These are phyloP conservation scores for Anguilla megastoma DNA, from an alignment of 2,797 vertebrate genomes.

Conservation along the genomic window DNA sequence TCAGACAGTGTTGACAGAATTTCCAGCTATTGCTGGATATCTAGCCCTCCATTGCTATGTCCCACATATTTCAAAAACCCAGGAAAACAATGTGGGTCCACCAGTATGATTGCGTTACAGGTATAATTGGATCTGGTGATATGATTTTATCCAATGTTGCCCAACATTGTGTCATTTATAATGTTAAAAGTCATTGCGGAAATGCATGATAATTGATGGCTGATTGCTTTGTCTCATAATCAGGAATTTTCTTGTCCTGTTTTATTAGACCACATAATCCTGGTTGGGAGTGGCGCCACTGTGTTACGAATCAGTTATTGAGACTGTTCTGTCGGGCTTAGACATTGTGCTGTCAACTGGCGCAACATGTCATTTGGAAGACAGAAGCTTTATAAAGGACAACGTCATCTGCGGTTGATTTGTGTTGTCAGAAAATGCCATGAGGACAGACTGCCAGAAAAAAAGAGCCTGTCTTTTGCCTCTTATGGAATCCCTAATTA, in stretches of 20 bases:
- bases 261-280: not conserved
- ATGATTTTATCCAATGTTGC: not conserved
- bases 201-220: not conserved
- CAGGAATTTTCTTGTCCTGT: not conserved
- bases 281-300: too few relatives aligned
- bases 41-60: not conserved
- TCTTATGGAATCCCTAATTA: not conserved
- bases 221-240: not conserved
- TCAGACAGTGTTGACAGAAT: not conserved
- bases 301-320: not conserved
- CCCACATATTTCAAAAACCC: not conserved
- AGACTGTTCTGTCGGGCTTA: not conserved
- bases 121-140: not conserved
- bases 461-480: not conserved
- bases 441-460: not conserved
- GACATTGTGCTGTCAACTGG: not conserved
- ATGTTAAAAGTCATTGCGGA: not conserved
- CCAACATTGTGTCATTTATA: not conserved
- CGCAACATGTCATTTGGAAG: not conserved
- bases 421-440: conserved; percentile 5
- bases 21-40: not conserved
- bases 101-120: not conserved
- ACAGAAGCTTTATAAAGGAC: not conserved
- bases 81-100: not conserved
- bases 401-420: not conserved